Evolutionary conservation across 2,113 vertebrate species (phyloP).

Genomic region (Epinephelus lanceolatus): DNA sequence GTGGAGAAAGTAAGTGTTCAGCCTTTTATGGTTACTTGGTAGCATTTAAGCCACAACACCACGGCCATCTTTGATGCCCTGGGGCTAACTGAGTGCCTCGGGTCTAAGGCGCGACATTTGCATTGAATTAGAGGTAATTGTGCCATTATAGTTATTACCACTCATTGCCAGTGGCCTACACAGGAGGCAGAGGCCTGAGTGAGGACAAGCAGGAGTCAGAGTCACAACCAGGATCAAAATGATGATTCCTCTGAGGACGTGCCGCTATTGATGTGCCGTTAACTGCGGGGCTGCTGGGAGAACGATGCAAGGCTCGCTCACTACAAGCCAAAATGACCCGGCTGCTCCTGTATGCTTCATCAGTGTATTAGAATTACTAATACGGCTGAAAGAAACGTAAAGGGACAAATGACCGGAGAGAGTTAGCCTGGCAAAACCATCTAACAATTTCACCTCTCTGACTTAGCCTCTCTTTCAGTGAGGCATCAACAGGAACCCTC

Average conservation of each 20-base stretch:
- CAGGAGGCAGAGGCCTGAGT: neutral
- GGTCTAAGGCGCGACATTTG: constrained; percentile 19
- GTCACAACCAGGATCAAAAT: constrained; percentile 37
- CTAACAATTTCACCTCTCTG: neutral
- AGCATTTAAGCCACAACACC: constrained; percentile 32
- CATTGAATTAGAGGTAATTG: constrained; percentile 49
- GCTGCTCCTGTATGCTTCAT: constrained; percentile 8
- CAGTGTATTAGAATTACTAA: constrained; percentile 15
- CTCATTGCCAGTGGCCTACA: constrained; percentile 8
- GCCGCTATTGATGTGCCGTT: constrained; percentile 33
- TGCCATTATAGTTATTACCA: constrained; percentile 37
- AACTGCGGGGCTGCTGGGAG: constrained; percentile 5
- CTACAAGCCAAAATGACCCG: neutral
- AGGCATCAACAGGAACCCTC: neutral
- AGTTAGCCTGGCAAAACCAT: neutral
- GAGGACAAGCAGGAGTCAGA: constrained; percentile 20
- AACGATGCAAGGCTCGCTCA: constrained; percentile 20
- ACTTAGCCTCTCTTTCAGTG: too few species aligned
- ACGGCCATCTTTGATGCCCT: neutral
- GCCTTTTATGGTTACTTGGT: constrained; percentile 23
- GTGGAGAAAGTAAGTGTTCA: neutral
- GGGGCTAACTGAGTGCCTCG: neutral
- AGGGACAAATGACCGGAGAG: neutral
- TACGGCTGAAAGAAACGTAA: constrained; percentile 12
- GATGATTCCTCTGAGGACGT: constrained; percentile 18